Evolutionary conservation across 2,113 vertebrate genomes (phyloP), one percentile per base, ranked within the genome.

Genomic region (Spea bombifrons): DNA sequence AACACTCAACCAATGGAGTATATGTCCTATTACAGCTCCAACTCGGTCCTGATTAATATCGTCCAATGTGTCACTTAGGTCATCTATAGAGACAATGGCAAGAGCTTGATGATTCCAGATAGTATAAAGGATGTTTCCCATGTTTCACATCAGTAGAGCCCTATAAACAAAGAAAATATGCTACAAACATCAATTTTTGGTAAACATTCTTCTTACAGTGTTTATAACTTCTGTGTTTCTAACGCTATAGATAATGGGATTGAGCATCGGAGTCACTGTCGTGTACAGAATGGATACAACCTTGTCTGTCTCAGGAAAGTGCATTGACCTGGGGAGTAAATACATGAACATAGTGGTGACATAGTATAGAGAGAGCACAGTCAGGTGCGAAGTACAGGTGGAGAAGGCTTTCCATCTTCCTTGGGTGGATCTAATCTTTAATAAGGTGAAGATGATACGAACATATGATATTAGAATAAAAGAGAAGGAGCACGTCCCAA

Each of bases 291-390:
- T 47, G 0, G 75, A 84, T 49, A 64, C 59, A 47, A 84, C 75
- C 68, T 82, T 86, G 75, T 82, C 76, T 4, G 30, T 74, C 3
- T 74, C 63, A 2, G 82, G 44, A 50, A 80, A 84, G 45, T 10
- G 49, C 6, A n/a, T 1, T 5, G 73, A 83, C 9, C 82, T 82
- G 15, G 82, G 84, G n/a, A 76, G 75, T 12, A 86, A 16, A 43
- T 84, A 84, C 80, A 83, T 86, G 64, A 83, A 84, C 66, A 81
- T 76, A 0, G 82, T n/a, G 0, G 82, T 83, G 0, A 73, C 81
- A 52, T 85, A 85, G 67, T 83, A 83, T 55, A 87, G 78, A 1
- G 73, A 66, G 66, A 85, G 70, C 5, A 83, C 81, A 0, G 53
- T 81, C 64, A 85, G 45, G 8, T 86, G 83, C 3, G 82, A 85